Base-by-base conservation (phyloP, 2,797 vertebrate genomes). In the Pyrocephalus nanus region DNA sequence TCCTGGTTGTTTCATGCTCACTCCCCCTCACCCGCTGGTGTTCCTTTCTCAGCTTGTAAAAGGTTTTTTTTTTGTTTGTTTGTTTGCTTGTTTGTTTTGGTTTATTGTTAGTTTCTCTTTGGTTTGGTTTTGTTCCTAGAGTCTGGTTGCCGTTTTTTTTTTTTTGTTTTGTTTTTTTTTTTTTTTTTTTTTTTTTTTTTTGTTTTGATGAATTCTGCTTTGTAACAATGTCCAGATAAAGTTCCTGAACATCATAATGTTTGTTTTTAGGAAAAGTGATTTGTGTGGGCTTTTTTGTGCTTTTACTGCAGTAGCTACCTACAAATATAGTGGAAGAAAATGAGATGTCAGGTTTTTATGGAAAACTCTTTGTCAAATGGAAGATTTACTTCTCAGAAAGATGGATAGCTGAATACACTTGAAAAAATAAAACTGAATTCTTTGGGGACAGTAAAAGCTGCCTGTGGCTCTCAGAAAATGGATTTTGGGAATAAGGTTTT, bases 251-350 rank as follows among this genome's bases (percentile, higher is more conserved):
- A 36, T n/a, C 3, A 3, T 47, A 76, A 38, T 69, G 4, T 60
- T 96, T 91, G 12, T 15, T 90, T 90, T 91, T 48, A 69, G 72
- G 50, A 78, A 60, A 23, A 34, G 25, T 38, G 71, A 75, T 84
- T 67, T 77, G 20, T 51, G 40, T 36, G 30, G 17, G 3, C 2
- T 1, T 3, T 38, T 61, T 84, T 58, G 9, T 79, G 27, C 21
- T 93, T 94, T 77, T 88, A 36, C 47, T 81, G 32, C 45, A 54
- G 34, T 30, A 75, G 61, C 30, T 77, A 40, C 47, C 27, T 78
- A 42, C 50, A 81, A 88, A 65, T 93, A 81, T 18, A 86, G 45
- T 51, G 29, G 36, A 75, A 79, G 53, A 88, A 92, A 91, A 80
- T 64, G n/a, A 80, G 26, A 38, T 69, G 72, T 78, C 45, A 57